phyloP scores from a whole-genome alignment of 2,113 vertebrate species.

The Probosciger aterrimus region DNA sequence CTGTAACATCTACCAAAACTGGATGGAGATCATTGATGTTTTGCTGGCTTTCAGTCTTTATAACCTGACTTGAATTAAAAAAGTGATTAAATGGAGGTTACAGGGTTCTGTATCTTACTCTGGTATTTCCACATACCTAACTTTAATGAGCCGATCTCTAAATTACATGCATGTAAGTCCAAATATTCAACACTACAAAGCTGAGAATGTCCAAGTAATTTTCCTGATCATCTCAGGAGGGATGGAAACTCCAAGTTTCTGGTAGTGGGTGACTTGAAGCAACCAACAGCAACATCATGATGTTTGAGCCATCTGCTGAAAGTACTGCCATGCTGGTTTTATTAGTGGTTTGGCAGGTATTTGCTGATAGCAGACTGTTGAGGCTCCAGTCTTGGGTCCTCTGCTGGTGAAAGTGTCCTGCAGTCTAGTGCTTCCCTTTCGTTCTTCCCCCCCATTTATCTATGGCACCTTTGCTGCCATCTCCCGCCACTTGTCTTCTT shows the following conservation, averaged over 20 bases:
- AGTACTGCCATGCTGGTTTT: not conserved
- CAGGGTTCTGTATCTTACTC: not conserved
- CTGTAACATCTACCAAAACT: not conserved
- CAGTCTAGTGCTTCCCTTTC: not conserved
- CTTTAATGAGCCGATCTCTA: not conserved
- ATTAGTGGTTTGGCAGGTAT: not conserved
- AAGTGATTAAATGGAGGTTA: not conserved
- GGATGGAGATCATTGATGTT: not conserved
- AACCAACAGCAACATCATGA: accelerated
- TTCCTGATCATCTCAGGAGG: not conserved
- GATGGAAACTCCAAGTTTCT: not conserved
- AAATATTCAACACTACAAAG: not conserved
- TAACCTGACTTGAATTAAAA: not conserved
- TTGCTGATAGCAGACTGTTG: not conserved
- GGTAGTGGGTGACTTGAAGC: not conserved
- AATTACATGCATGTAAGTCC: not conserved
- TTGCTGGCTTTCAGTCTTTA: not conserved
- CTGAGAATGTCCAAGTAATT: not conserved
- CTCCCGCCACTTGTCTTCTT: not conserved
- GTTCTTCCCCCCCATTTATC: not conserved
- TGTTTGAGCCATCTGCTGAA: not conserved
- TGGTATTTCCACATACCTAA: not conserved
- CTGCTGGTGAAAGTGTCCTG: not conserved
- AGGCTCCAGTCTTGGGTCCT: not conserved
- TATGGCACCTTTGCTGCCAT: not conserved